These are phyloP conservation scores for Channallabes apus DNA, from an alignment of 2,797 vertebrate genomes.

Conservation along the genomic window DNA sequence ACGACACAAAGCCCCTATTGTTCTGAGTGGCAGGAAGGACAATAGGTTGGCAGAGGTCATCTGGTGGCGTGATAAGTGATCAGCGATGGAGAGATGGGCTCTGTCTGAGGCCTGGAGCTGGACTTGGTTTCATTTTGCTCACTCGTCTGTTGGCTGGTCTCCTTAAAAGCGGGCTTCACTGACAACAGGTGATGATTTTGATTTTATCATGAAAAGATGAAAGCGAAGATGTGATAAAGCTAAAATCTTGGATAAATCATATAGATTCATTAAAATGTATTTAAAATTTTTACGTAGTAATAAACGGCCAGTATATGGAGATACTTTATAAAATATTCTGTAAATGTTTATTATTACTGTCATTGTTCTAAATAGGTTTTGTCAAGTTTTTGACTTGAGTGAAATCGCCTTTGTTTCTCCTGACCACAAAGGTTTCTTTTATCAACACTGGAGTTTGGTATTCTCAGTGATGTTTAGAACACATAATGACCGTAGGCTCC, in stretches of 20 bases:
- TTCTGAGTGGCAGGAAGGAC: constrained; percentile 55
- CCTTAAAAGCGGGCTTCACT: constrained; percentile 48
- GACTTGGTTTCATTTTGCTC: constrained; percentile 50
- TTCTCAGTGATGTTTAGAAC: constrained; percentile 32
- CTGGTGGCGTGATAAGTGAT: constrained; percentile 57
- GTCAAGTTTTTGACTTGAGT: not conserved
- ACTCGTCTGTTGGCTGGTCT: constrained; percentile 48
- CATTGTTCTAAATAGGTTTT: not conserved
- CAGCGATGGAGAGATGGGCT: constrained; percentile 55
- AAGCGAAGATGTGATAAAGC: constrained; percentile 39
- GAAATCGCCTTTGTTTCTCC: not conserved
- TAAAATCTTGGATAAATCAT: not conserved
- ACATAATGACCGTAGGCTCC: constrained; percentile 28
- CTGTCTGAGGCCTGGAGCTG: constrained; percentile 48
- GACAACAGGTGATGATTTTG: constrained; percentile 56
- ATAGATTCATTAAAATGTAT: not conserved
- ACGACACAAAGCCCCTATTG: constrained; percentile 64
- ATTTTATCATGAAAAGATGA: constrained; percentile 35
- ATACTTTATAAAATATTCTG: not conserved
- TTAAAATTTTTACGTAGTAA: not conserved
- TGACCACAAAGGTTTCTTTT: constrained; percentile 23
- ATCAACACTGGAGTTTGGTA: not conserved
- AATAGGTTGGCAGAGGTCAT: constrained; percentile 59
- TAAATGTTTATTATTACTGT: not conserved
- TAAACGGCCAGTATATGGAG: not conserved